Base-by-base conservation (phyloP, 2,113 vertebrate species). In the Pterocles gutturalis region DNA sequence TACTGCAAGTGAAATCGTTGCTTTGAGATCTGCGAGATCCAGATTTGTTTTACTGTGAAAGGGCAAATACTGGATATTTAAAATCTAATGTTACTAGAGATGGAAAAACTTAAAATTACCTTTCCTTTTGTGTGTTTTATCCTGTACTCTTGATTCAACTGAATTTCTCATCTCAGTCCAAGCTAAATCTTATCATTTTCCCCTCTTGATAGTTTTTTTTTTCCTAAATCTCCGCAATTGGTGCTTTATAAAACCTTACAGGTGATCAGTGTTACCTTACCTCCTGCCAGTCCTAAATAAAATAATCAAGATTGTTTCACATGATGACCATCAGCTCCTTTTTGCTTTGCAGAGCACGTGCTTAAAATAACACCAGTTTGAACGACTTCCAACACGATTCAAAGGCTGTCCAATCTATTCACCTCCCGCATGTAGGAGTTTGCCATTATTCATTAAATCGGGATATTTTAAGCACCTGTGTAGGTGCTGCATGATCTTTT, bases 11-110 rank as follows among this genome's bases (percentile, higher is more conserved):
- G 13, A 87, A 76, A 67, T 60, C 53, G 25, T 46, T 73, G 36
- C 43, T 61, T 45, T 57, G 28, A 66, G 29, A 17, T 48, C 38
- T 24, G 7, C 1, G 7, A 61, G 36, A n/a, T 58, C 36, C 17
- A 2, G 7, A 17, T 82, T 81, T 1, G 0, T 21, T 72, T 20
- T 4, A 2, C 41, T 10, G 2, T 8, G 19, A 58, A 70, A 36
- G 7, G 48, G 10, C 13, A 75, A 77, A 78, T n/a, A 19, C 8
- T 78, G 25, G 11, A 7, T 75, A 15, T 36, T 80, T 19, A 20
- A 87, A 51, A 29, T 10, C 6, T 13, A 16, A 8, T 28, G 4
- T 36, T 51, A 3, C 25, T 29, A 16, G 13, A 72, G 33, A 5
- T 53, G 17, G 36, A 43, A 45, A 20, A 6, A 0, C 8, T 25